Conservation (phyloP, 2,888 invertebrate genomes). For the Lottia gigantea region DNA sequence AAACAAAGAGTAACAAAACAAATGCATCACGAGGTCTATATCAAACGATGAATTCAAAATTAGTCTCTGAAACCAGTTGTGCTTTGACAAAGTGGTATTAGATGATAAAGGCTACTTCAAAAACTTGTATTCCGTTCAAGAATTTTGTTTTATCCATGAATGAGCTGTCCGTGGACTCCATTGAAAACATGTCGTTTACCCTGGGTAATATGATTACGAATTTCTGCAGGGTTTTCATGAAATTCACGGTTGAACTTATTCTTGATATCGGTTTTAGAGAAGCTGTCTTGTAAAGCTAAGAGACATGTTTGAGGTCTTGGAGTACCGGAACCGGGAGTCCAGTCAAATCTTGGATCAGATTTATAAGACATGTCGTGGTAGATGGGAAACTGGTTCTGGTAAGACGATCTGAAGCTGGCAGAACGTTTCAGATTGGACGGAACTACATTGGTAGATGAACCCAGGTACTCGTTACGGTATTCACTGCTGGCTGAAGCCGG, state of each 20-base stretch:
- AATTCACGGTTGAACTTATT: conserved; percentile 55
- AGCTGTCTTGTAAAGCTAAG: conserved; percentile 58
- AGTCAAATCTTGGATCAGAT: conserved; percentile 52
- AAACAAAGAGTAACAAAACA: too few relatives aligned
- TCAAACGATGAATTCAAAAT: too few relatives aligned
- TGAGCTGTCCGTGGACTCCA: conserved; percentile 58
- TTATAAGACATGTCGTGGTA: conserved; percentile 50
- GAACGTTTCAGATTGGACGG: conserved; percentile 45
- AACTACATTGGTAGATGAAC: conserved; percentile 49
- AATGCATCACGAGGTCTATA: too few relatives aligned
- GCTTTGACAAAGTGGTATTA: too few relatives aligned
- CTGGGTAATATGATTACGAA: conserved; percentile 54
- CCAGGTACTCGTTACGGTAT: conserved; percentile 49
- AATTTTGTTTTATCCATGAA: conserved; percentile 48
- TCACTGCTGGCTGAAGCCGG: conserved; percentile 42
- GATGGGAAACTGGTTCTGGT: conserved; percentile 49
- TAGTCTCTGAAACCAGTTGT: too few relatives aligned
- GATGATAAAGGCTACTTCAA: too few relatives aligned
- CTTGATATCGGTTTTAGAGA: conserved; percentile 53
- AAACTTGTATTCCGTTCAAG: too few relatives aligned
- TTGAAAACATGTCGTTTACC: conserved; percentile 63
- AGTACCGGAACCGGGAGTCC: conserved; percentile 54
- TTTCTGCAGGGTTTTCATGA: conserved; percentile 59
- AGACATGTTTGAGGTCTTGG: conserved; percentile 60
- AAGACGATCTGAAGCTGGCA: conserved; percentile 41